Evolutionary conservation across 1,140 invertebrate genomes (phyloP).

Genomic region (Hypsibius dujardini): DNA sequence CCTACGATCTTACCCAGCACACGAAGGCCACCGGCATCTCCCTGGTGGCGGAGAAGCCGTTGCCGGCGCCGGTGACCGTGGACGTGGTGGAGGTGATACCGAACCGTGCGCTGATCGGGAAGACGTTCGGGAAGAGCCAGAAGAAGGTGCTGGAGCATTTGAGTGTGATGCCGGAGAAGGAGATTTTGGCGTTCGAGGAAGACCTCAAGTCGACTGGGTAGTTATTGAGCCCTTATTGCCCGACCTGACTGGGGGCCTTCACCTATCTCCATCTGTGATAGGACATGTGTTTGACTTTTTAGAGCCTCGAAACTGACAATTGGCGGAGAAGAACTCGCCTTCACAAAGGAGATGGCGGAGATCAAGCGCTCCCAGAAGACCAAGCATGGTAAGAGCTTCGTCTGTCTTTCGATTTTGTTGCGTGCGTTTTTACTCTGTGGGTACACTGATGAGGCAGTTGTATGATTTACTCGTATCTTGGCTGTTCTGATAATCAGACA

Average conservation of each 20-base stretch:
- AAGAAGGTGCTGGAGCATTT: constrained; percentile 61
- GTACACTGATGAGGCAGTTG: too few relatives aligned
- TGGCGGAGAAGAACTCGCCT: constrained; percentile 42
- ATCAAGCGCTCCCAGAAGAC: constrained; percentile 70
- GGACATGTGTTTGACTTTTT: too few relatives aligned
- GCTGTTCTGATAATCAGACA: too few relatives aligned
- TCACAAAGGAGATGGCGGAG: constrained; percentile 54
- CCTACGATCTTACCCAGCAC: constrained; percentile 88
- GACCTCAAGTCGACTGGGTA: constrained; percentile 41
- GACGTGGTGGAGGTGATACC: constrained; percentile 49
- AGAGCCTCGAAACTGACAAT: constrained; percentile 39
- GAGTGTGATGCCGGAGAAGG: constrained; percentile 40
- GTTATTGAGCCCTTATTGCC: constrained; percentile 22
- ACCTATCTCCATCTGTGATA: too few relatives aligned
- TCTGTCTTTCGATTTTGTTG: too few relatives aligned
- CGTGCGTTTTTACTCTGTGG: too few relatives aligned
- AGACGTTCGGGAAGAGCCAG: constrained; percentile 80
- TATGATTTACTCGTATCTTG: too few relatives aligned
- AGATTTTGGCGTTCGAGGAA: constrained; percentile 47
- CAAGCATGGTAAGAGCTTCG: constrained; percentile 42
- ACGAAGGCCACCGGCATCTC: constrained; percentile 72
- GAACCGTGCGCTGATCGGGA: constrained; percentile 72
- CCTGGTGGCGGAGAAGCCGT: constrained; percentile 72
- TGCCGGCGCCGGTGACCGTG: constrained; percentile 52
- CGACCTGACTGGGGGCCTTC: too few relatives aligned